Evolutionary conservation across 2,797 vertebrate species (phyloP).

Genomic region (Dryobates pubescens): DNA sequence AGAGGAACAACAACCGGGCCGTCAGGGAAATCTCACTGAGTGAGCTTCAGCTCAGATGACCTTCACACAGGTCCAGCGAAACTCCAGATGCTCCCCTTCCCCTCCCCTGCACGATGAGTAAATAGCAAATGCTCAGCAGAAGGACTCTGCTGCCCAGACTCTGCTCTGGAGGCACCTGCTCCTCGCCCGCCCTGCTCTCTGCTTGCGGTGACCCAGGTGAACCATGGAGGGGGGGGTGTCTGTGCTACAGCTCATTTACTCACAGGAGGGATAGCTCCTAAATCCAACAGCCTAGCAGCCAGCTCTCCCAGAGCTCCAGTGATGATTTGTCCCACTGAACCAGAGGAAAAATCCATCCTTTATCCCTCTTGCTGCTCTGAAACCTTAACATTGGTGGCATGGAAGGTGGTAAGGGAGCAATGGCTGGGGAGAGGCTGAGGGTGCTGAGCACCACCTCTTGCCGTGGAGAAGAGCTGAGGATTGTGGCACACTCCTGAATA

Average conservation of each 20-base stretch:
- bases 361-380: background rate
- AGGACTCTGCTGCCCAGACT: background rate
- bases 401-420: background rate
- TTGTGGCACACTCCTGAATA: background rate
- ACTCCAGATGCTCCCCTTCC: background rate
- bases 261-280: background rate
- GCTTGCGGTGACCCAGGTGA: background rate
- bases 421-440: background rate
- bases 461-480: background rate
- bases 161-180: background rate
- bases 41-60: background rate
- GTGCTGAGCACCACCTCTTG: background rate
- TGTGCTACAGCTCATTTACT: background rate
- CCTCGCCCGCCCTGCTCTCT: background rate
- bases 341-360: background rate
- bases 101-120: background rate
- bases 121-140: background rate
- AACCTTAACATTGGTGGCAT: background rate
- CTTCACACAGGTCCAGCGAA: background rate
- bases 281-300: background rate
- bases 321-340: background rate
- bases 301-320: background rate
- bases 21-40: background rate
- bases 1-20: background rate
- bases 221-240: rapidly evolving